These are phyloP conservation scores for Thereuonema tuberculata DNA, from an alignment of 1,140 invertebrate genomes.

Conservation along the genomic window DNA sequence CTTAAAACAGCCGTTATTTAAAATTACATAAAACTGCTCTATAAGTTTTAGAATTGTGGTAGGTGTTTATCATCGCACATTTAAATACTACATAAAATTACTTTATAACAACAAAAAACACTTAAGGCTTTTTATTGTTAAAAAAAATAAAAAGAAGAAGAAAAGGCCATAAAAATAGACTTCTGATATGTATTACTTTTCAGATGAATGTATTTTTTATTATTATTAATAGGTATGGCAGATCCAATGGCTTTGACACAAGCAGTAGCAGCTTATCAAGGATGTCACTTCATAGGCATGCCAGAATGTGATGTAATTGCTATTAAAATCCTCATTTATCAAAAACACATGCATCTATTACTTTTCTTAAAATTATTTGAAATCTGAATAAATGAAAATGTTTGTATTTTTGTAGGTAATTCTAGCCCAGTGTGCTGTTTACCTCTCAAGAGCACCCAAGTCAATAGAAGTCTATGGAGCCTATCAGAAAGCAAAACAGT, in stretches of 20 bases:
- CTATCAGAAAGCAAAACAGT: conserved; percentile 43
- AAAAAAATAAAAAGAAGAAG: no score
- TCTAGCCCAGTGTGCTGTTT: conserved; percentile 57
- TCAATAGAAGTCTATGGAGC: conserved; percentile 53
- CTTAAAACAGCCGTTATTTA: no score
- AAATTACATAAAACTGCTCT: no score
- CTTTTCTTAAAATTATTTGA: neutral
- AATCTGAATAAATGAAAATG: neutral
- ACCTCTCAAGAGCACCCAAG: conserved; percentile 60
- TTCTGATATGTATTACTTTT: no score
- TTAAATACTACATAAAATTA: no score
- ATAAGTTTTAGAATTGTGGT: no score
- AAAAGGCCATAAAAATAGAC: no score
- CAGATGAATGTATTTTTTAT: neutral
- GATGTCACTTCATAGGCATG: conserved; percentile 65
- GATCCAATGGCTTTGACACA: conserved; percentile 41
- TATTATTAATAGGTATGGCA: conserved; percentile 28
- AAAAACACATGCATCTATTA: no score
- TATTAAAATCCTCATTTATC: no score
- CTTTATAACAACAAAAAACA: no score
- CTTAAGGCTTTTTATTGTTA: no score
- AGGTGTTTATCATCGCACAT: no score
- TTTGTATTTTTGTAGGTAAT: conserved; percentile 33
- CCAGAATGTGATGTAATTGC: conserved; percentile 57
- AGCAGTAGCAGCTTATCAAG: conserved; percentile 57